Evolutionary conservation across 2,797 vertebrate genomes (phyloP).

Genomic region (Dryobates pubescens): DNA sequence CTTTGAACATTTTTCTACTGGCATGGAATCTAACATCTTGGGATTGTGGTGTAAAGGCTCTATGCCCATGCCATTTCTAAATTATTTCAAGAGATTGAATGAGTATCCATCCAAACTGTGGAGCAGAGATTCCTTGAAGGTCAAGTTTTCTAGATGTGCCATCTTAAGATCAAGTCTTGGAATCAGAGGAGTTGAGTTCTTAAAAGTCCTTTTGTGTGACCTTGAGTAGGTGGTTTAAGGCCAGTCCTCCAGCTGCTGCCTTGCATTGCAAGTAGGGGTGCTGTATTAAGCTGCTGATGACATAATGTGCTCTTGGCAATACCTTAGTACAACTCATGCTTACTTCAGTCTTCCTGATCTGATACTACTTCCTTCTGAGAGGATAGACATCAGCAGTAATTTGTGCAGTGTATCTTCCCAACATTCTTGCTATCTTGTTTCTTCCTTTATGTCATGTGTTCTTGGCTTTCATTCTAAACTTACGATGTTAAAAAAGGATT

Average conservation of each 20-base stretch:
- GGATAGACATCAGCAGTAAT: neutral
- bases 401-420: neutral
- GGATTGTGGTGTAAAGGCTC: too few species aligned
- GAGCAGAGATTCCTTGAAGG: neutral
- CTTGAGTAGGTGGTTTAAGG: neutral
- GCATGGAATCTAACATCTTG: too few species aligned
- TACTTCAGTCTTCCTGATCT: neutral
- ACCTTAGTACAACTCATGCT: neutral
- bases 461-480: neutral
- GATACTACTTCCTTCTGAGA: neutral
- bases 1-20: too few species aligned
- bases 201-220: neutral
- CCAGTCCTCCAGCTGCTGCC: neutral
- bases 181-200: neutral
- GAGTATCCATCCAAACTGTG: neutral
- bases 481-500: neutral
- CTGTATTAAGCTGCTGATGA: neutral
- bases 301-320: neutral
- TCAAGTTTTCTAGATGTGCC: neutral
- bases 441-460: neutral
- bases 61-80: too few species aligned
- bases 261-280: neutral
- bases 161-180: neutral
- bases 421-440: fast-evolving
- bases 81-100: neutral